Evolutionary conservation across 2,113 vertebrate species (phyloP).

Genomic region (Synodontis membranacea): DNA sequence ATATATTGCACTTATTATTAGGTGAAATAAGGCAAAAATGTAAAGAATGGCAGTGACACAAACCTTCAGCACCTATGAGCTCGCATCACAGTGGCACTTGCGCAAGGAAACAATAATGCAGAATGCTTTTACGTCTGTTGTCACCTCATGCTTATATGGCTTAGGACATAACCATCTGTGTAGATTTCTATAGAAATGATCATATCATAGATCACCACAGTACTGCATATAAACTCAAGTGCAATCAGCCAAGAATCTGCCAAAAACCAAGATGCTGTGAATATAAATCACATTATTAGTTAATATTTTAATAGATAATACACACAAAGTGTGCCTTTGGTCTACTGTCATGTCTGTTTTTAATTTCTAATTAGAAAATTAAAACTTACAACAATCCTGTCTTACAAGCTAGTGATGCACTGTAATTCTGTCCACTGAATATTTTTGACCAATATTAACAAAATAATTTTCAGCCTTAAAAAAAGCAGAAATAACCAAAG

Average conservation of each 20-base stretch:
- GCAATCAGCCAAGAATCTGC: not conserved
- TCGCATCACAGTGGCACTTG: slow-evolving; percentile 25
- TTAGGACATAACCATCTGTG: not conserved
- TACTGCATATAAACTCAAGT: not conserved
- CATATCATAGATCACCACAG: not conserved
- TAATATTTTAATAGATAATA: not conserved
- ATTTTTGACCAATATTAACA: not conserved
- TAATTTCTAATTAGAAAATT: not conserved
- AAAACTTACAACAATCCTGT: not conserved
- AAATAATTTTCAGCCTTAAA: not conserved
- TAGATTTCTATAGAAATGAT: not conserved
- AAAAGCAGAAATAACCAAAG: not conserved
- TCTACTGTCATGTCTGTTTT: not conserved
- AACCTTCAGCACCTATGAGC: slow-evolving; percentile 27
- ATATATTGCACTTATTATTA: slow-evolving; percentile 25
- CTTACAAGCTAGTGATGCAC: not conserved
- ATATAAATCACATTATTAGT: not conserved
- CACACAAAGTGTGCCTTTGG: not conserved
- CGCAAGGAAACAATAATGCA: not conserved
- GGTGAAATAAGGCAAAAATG: slow-evolving; percentile 44
- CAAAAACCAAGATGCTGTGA: not conserved
- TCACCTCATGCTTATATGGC: slow-evolving; percentile 19
- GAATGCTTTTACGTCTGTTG: not conserved
- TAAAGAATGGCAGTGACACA: slow-evolving; percentile 58
- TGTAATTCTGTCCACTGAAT: not conserved